These are phyloP conservation scores for Thaumatotibia leucotreta DNA, from an alignment of 1,140 invertebrate genomes.

Conservation along the genomic window DNA sequence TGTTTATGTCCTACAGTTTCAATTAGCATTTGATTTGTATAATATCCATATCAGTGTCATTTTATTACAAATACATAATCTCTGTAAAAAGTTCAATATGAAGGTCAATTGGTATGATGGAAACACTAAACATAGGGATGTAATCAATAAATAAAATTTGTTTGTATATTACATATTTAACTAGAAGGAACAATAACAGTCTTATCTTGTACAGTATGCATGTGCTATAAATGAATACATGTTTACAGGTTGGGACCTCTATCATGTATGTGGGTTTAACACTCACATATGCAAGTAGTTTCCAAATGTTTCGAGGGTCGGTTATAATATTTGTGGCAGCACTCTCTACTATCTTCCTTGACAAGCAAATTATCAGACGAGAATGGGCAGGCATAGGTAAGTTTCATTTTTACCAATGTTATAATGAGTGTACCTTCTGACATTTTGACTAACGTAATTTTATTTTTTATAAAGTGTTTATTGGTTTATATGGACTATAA, in stretches of 20 bases:
- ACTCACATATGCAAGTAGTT: constrained; percentile 95
- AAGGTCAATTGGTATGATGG: constrained; percentile 5
- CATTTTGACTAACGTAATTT: too few relatives aligned
- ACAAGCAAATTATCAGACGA: constrained; percentile 80
- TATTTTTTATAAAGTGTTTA: too few relatives aligned
- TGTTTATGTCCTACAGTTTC: neutral
- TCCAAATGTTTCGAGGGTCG: constrained; percentile 97
- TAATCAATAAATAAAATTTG: too few relatives aligned
- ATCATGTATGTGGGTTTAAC: constrained; percentile 94
- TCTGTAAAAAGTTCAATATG: neutral
- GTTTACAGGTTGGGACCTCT: constrained; percentile 81
- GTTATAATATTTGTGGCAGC: constrained; percentile 96
- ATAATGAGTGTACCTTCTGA: too few relatives aligned
- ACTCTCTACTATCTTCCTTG: constrained; percentile 92
- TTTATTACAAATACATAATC: neutral
- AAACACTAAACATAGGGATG: constrained; percentile 14
- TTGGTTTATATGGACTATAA: too few relatives aligned
- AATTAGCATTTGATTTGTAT: neutral
- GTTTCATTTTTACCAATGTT: too few relatives aligned
- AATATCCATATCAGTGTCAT: neutral
- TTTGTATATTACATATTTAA: too few relatives aligned
- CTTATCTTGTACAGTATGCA: too few relatives aligned
- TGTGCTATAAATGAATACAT: neutral
- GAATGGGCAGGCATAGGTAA: constrained; percentile 91
- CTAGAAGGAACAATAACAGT: too few relatives aligned